Evolutionary conservation across 1,140 invertebrate genomes (phyloP), one percentile per base, ranked within the genome.

Genomic region (Megalopta genalis): DNA sequence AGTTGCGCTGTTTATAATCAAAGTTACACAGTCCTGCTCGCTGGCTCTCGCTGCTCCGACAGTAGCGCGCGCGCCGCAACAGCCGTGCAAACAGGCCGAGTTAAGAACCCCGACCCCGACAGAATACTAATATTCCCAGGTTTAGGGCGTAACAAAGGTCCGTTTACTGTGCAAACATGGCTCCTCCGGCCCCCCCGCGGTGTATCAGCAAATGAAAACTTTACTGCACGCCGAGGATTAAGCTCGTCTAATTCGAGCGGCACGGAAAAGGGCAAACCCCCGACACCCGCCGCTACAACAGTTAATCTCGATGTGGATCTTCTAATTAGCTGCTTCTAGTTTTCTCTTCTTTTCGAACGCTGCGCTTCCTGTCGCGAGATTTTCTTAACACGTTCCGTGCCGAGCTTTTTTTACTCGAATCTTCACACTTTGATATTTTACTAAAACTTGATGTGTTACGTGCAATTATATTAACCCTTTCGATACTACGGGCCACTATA

Each of bases 161-260:
- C 32, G 69, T 72, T 78, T 78, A 37, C 69, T n/a, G 21, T 14
- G 59, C 68, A 78, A 78, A 78, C 76, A 65, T 57, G 27, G 16
- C 57, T 42, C 23, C 32, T 64, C 23, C 32, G 54, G 10, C 46
- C 21, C 32, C n/a, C 21, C 16, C 21, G 25, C 21, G 60, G 76
- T 72, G 68, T 77, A 77, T 77, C 68, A 63, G 68, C 76, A 64
- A 78, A 72, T 68, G 49, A 67, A 74, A 80, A 80, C 63, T 67
- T 74, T 57, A 9, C 18, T 57, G 21, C 46, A n/a, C 23, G 37
- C 16, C 52, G 71, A 16, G 27, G 52, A 75, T 66, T 74, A 80
- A 74, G 60, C 71, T 18, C 46, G 37, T 39, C 60, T 72, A 72
- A 72, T 72, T 72, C 25, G 23, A 14, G 16, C 10, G 27, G 52